Evolutionary conservation across 2,113 vertebrate genomes (phyloP).

Genomic region (Crypturellus undulatus): DNA sequence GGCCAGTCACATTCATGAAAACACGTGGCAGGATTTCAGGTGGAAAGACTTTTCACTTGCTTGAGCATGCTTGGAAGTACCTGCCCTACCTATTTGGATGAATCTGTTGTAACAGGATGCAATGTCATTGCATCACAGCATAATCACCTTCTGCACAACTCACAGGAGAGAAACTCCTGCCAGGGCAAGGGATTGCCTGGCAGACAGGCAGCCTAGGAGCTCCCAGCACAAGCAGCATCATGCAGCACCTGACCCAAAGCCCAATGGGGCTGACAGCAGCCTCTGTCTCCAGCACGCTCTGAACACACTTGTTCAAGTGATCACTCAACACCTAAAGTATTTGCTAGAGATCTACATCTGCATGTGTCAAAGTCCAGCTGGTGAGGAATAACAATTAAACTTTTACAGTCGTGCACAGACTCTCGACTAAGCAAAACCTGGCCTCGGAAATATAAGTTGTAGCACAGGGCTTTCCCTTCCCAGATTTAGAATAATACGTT

Average conservation of each 20-base stretch:
- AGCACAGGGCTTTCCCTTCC: not conserved
- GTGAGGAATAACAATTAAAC: not conserved
- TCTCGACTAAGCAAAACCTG: not conserved
- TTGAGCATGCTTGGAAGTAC: not conserved
- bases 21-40: not conserved
- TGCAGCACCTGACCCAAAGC: not conserved
- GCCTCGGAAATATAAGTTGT: not conserved
- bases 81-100: not conserved
- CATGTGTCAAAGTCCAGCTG: not conserved
- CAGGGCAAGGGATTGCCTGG: slow-evolving; percentile 20
- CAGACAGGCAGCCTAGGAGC: not conserved
- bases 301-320: not conserved
- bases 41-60: not conserved
- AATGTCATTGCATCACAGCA: not conserved
- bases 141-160: not conserved
- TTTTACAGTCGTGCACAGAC: not conserved
- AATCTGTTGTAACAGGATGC: not conserved
- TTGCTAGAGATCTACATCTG: not conserved
- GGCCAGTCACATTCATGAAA: not conserved
- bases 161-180: slow-evolving; percentile 7
- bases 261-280: not conserved
- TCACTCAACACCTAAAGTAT: slow-evolving; percentile 7
- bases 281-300: not conserved
- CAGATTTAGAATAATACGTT: not conserved
- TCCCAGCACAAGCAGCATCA: slow-evolving; percentile 20